Evolutionary conservation across 2,113 vertebrate species (phyloP), one percentile per base, ranked within the genome.

Genomic region (Gobio gobio): DNA sequence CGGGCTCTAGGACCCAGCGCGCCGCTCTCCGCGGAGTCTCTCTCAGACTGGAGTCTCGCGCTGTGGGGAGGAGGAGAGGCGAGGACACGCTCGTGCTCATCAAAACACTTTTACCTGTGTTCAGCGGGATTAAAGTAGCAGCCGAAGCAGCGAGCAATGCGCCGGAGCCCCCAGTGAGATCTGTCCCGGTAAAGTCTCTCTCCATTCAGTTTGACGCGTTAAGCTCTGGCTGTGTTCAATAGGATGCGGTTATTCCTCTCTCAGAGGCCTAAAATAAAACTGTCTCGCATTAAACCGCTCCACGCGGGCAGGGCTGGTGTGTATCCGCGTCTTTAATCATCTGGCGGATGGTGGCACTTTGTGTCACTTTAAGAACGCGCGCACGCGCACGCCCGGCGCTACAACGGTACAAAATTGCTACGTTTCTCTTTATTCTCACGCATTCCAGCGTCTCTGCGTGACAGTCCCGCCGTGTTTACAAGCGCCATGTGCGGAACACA

Each of bases 61-160:
- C 93, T 93, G 92, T 93, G 90, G 94, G 93, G 93, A 95, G 94
- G 93, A 94, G 94, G 93, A 94, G 94, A 94, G 91, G 94, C 93
- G 91, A 93, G 93, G 93, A 94, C 91, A 51, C 74, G 45, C 82
- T 93, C 93, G 92, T 92, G 94, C 93, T 94, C 91, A 95, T 95
- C 93, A 94, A 94, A 94, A 91, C 93, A 93, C 92, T 94, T 87
- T 91, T 93, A 91, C 89, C 91, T 92, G 94, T 82, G 70, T 94
- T 91, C 94, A 91, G 85, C 93, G 93, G 95, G 94, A 95, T 92
- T 92, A 91, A 90, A 91, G 93, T 90, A 91, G 91, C 90, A 89
- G 88, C 90, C 86, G 92, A 87, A 86, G 87, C 92, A 86, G 90
- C 90, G 93, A 94, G 92, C 93, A 91, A 95, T 95, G 94, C 91